Conservation (phyloP, 2,113 vertebrate genomes). For the Origma solitaria region DNA sequence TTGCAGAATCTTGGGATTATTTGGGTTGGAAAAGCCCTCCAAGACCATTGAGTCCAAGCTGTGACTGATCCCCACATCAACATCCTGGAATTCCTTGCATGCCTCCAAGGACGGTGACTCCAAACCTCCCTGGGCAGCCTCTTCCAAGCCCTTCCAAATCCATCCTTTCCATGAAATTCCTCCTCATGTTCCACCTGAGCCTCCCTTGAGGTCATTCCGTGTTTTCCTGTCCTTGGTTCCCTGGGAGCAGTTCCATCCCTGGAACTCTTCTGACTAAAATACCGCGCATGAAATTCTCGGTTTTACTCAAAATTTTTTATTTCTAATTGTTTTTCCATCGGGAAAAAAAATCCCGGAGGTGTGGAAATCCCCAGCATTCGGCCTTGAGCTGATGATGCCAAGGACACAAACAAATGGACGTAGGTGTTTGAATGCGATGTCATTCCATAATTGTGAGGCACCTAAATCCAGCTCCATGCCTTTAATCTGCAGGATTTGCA, state of each 20-base stretch:
- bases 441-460: not conserved
- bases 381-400: not conserved
- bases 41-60: not conserved
- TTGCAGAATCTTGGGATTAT: not conserved
- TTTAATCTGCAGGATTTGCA: not conserved
- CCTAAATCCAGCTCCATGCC: not conserved
- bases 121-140: not conserved
- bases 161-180: not conserved
- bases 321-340: not conserved
- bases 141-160: not conserved
- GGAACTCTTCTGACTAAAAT: not conserved
- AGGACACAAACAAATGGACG: not conserved
- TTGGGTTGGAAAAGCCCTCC: not conserved
- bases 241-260: not conserved
- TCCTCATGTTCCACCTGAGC: not conserved
- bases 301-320: not conserved
- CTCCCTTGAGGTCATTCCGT: not conserved
- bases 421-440: not conserved
- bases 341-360: not conserved
- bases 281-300: rapidly evolving
- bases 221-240: not conserved
- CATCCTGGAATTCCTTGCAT: not conserved
- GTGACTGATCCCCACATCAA: rapidly evolving
- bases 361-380: not conserved
- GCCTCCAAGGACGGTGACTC: not conserved